Conservation (phyloP, 2,888 invertebrate genomes). For the Amphipoea lucens region DNA sequence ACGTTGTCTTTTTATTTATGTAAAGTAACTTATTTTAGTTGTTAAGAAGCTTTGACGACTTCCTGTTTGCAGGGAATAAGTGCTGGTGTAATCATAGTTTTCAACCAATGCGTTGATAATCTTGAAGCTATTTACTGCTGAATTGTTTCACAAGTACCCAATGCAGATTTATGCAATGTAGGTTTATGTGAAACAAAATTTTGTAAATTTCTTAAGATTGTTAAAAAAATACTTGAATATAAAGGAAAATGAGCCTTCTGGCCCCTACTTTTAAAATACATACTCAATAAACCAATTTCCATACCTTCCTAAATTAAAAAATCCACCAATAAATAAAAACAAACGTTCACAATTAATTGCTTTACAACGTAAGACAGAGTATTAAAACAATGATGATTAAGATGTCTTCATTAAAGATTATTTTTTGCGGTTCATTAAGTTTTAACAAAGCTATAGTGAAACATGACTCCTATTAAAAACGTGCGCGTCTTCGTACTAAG, state of each 20-base stretch:
- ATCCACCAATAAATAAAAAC: constrained; percentile 41
- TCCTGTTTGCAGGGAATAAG: neutral
- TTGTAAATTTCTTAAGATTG: neutral
- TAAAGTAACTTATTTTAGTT: neutral
- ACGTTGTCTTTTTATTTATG: neutral
- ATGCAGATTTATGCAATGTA: too few relatives aligned
- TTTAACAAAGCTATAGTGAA: constrained; percentile 65
- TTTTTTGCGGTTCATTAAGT: constrained; percentile 68
- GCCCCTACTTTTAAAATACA: neutral
- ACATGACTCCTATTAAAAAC: constrained; percentile 64
- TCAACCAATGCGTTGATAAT: neutral
- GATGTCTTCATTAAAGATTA: constrained; percentile 57
- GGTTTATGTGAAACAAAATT: neutral
- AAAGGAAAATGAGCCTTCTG: neutral
- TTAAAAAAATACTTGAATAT: neutral
- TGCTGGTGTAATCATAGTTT: neutral
- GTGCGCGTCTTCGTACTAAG: constrained; percentile 25
- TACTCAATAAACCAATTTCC: neutral
- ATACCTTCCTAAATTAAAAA: constrained; percentile 27
- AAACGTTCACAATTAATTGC: constrained; percentile 43
- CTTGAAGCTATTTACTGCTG: neutral
- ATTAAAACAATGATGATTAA: constrained; percentile 65
- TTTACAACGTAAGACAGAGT: constrained; percentile 48
- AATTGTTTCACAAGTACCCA: neutral
- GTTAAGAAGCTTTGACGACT: neutral